Conservation (phyloP, 2,113 vertebrate species). For the Reinhardtius hippoglossoides region DNA sequence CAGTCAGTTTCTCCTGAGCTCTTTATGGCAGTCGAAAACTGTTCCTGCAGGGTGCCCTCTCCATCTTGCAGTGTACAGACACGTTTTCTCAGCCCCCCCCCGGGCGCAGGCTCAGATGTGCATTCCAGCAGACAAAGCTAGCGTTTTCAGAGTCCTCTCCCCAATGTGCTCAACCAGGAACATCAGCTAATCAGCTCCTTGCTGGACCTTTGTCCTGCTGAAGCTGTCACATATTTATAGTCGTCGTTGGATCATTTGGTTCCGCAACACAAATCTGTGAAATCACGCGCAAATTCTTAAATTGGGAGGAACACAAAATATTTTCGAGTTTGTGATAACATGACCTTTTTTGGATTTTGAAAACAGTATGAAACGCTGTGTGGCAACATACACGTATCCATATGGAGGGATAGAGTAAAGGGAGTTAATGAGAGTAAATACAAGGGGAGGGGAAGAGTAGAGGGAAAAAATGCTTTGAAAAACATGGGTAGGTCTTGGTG, state of each 20-base stretch:
- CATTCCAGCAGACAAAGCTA: slow-evolving; percentile 85
- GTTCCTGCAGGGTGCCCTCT: slow-evolving; percentile 78
- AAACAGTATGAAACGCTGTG: background rate
- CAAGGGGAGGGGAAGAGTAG: background rate
- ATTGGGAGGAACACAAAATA: background rate
- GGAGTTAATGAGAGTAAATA: slow-evolving; percentile 43
- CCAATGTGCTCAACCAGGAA: slow-evolving; percentile 51
- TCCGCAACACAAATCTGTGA: background rate
- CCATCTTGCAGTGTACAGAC: slow-evolving; percentile 82
- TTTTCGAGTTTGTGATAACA: background rate
- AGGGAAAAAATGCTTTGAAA: slow-evolving; percentile 50
- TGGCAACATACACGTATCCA: background rate
- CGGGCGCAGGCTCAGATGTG: slow-evolving; percentile 79
- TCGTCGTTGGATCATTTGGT: background rate
- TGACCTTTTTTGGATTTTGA: background rate
- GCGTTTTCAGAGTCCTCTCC: slow-evolving; percentile 75
- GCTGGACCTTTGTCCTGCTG: slow-evolving; percentile 26
- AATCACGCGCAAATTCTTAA: background rate
- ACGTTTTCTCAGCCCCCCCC: slow-evolving; percentile 81
- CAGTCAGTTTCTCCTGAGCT: slow-evolving; percentile 38
- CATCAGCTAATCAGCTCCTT: slow-evolving; percentile 41
- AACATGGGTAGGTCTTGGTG: slow-evolving; percentile 57
- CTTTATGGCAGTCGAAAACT: slow-evolving; percentile 59
- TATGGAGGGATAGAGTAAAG: slow-evolving; percentile 11
- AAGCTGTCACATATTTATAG: slow-evolving; percentile 19